Conservation (phyloP, 2,888 invertebrate species). For the Teinopalpus imperialis region DNA sequence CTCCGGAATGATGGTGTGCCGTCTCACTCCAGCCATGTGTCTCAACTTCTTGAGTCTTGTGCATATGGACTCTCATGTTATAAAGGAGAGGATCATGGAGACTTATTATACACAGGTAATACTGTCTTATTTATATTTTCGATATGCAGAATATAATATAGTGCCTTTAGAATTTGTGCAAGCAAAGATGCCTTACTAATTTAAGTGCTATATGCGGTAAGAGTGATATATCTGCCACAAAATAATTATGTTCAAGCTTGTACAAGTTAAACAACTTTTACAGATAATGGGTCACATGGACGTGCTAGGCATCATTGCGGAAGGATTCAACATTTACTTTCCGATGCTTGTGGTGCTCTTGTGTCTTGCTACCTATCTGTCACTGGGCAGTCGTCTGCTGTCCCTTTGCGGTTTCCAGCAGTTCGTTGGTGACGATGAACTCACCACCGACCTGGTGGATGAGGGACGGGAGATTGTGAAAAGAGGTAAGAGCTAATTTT, state of each 20-base stretch:
- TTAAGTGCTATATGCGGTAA: too few relatives aligned
- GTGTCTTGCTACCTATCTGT: conserved; percentile 96
- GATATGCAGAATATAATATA: too few relatives aligned
- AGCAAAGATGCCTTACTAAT: too few relatives aligned
- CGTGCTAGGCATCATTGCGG: conserved; percentile 96
- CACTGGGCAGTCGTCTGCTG: conserved; percentile 94
- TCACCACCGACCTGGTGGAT: conserved; percentile 95
- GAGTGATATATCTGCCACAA: too few relatives aligned
- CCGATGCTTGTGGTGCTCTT: conserved; percentile 96
- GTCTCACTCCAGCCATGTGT: conserved; percentile 98
- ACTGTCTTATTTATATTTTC: too few relatives aligned
- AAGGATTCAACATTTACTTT: conserved; percentile 99
- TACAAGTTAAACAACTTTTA: too few relatives aligned
- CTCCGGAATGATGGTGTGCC: conserved; percentile 98
- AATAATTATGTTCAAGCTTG: too few relatives aligned
- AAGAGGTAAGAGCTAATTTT: conserved; percentile 88
- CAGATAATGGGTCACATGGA: conserved; percentile 99
- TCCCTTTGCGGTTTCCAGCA: conserved; percentile 97
- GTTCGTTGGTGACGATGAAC: conserved; percentile 96
- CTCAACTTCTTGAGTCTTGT: conserved; percentile 98
- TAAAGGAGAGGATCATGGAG: conserved; percentile 89
- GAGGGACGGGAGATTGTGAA: conserved; percentile 96
- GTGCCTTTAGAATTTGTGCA: too few relatives aligned
- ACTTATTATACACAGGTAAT: conserved; percentile 96
- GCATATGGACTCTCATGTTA: conserved; percentile 98